Base-by-base conservation (phyloP, 2,797 vertebrate species). In the Sebastolobus alascanus region DNA sequence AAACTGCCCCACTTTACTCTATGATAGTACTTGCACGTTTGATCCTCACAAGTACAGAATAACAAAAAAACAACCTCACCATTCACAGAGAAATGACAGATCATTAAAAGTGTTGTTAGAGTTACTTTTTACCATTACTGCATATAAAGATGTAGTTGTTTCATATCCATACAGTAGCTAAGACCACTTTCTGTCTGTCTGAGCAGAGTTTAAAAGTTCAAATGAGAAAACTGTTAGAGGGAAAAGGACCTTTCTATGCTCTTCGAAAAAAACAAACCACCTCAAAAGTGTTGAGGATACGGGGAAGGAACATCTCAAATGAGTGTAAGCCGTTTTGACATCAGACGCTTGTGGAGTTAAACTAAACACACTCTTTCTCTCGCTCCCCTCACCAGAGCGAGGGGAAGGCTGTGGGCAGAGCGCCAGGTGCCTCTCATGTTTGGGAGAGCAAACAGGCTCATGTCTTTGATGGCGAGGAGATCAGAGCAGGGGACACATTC, bases 401-500 rank as follows among this genome's bases (percentile, higher is more conserved):
- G 75, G 75, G 76, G 85, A 75, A 67, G 78, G 83, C 83, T 50
- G 80, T 55, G 84, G 92, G 89, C 92, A 56, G 75, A 77, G 82
- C 2, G 88, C 87, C 87, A 92, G 89, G 84, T 92, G 92, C 89
- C 91, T 93, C 90, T 93, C 90, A 22, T 91, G 89, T 93, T 92
- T 91, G 86, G 83, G 81, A 94, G 92, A 86, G 94, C 92, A 94
- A 94, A 95, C 92, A 93, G 71, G 70, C 90, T 82, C 58, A 2
- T 40, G 80, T 87, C 90, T 94, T 92, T 95, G 93, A 95, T 93
- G 94, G 89, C 18, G 56, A 75, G 66, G 78, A 94, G 92, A 93
- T 95, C 94, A 94, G 91, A 95, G 90, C 79, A 43, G 10, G 84
- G 89, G 87, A 82, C 88, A 82, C 86, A 92, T 95, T 94, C 94